phyloP scores from a whole-genome alignment of 2,888 invertebrate species.

The Aproaerema taeniolella region DNA sequence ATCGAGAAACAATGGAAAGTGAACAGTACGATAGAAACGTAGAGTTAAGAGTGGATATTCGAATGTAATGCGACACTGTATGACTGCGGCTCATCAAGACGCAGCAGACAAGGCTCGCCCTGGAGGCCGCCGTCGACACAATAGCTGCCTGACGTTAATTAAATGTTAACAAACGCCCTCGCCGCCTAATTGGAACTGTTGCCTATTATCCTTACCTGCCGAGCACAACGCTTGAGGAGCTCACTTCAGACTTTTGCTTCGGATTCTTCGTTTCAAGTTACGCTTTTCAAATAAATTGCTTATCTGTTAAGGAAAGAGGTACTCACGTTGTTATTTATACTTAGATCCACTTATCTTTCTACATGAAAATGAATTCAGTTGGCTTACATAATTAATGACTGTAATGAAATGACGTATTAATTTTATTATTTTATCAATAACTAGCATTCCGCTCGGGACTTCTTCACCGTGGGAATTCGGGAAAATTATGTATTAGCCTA shows the following conservation, averaged over 20 bases:
- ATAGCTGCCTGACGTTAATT: conserved; percentile 73
- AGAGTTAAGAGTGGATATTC: conserved; percentile 28
- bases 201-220: conserved; percentile 75
- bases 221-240: conserved; percentile 54
- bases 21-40: neutral
- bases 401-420: no score
- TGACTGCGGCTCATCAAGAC: conserved; percentile 55
- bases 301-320: no score
- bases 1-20: conserved; percentile 24
- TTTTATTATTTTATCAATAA: no score
- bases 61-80: conserved; percentile 51
- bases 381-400: no score
- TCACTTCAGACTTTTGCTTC: conserved; percentile 56
- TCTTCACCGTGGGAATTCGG: no score
- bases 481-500: no score
- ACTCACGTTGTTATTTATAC: no score
- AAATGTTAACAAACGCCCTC: conserved; percentile 78
- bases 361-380: no score
- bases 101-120: conserved; percentile 45
- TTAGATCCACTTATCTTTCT: no score
- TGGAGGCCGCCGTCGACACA: conserved; percentile 61
- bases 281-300: no score
- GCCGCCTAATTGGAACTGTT: conserved; percentile 76
- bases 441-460: no score
- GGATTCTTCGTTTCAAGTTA: conserved; percentile 48